Conservation (phyloP, 2,113 vertebrate species). For the Procavia capensis region DNA sequence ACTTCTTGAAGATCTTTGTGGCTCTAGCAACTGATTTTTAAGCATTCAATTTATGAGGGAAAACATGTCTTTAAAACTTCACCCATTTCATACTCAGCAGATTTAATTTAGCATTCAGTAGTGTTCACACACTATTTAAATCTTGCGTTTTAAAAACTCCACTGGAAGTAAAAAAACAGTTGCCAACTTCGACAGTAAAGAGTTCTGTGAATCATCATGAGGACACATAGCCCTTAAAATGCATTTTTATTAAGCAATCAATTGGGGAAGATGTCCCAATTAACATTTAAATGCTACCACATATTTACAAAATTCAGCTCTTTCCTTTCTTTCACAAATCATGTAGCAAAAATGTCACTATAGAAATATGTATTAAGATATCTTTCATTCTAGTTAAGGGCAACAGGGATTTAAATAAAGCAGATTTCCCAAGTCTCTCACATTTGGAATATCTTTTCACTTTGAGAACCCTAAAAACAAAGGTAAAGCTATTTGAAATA, state of each 20-base stretch:
- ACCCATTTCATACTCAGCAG: background rate
- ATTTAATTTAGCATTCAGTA: slow-evolving; percentile 30
- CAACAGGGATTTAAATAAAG: slow-evolving; percentile 47
- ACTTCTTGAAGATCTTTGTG: background rate
- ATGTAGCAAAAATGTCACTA: slow-evolving; percentile 58
- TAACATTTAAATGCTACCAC: slow-evolving; percentile 42
- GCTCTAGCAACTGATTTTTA: background rate
- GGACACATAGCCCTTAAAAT: background rate
- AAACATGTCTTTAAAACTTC: slow-evolving; percentile 29
- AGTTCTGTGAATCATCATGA: slow-evolving; percentile 26
- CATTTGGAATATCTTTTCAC: background rate
- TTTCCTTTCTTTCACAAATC: slow-evolving; percentile 8
- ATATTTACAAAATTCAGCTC: slow-evolving; percentile 32
- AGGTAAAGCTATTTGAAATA: background rate
- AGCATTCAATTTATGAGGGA: slow-evolving; percentile 4
- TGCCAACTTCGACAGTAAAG: background rate
- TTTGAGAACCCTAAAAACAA: background rate
- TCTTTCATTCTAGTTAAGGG: background rate
- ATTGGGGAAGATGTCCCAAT: slow-evolving; percentile 3
- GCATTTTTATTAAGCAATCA: slow-evolving; percentile 50
- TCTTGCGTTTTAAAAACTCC: background rate
- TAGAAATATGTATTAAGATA: slow-evolving; percentile 5
- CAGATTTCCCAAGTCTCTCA: background rate
- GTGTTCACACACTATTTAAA: background rate
- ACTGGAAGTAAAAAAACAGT: background rate